phyloP scores from a whole-genome alignment of 2,113 vertebrate species.

The Pycnonotus jocosus region DNA sequence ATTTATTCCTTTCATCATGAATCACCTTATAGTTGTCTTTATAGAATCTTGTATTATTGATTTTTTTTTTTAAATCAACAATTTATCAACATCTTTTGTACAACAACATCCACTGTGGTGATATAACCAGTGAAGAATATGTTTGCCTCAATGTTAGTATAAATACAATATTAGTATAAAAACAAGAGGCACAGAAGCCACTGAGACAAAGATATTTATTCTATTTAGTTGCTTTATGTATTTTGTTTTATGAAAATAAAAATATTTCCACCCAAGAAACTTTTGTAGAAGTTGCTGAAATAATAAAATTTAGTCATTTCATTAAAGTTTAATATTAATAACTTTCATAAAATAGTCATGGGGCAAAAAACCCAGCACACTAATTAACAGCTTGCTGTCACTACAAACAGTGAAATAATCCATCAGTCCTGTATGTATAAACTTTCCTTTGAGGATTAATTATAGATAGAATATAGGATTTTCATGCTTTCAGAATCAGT shows the following conservation, averaged over 20 bases:
- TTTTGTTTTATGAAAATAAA: not conserved
- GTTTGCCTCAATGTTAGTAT: not conserved
- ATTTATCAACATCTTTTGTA: not conserved
- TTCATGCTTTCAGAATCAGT: not conserved
- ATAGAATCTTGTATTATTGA: not conserved
- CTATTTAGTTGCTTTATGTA: not conserved
- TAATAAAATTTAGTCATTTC: not conserved
- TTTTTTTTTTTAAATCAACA: not conserved
- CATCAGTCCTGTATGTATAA: not conserved
- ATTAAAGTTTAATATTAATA: not conserved
- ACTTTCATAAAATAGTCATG: not conserved
- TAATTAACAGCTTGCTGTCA: not conserved
- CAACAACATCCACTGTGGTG: not conserved
- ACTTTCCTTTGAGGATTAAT: constrained; percentile 9
- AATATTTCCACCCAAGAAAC: not conserved
- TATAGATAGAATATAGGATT: not conserved
- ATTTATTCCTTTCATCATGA: constrained; percentile 34
- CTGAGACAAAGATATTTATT: not conserved
- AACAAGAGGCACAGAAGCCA: not conserved
- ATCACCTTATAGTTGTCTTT: not conserved
- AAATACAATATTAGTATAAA: not conserved
- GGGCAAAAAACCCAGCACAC: not conserved
- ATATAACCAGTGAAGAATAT: not conserved
- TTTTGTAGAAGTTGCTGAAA: not conserved
- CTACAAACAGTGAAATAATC: not conserved